Evolutionary conservation across 2,888 invertebrate genomes (phyloP).

Genomic region (Aleiodes alternator): DNA sequence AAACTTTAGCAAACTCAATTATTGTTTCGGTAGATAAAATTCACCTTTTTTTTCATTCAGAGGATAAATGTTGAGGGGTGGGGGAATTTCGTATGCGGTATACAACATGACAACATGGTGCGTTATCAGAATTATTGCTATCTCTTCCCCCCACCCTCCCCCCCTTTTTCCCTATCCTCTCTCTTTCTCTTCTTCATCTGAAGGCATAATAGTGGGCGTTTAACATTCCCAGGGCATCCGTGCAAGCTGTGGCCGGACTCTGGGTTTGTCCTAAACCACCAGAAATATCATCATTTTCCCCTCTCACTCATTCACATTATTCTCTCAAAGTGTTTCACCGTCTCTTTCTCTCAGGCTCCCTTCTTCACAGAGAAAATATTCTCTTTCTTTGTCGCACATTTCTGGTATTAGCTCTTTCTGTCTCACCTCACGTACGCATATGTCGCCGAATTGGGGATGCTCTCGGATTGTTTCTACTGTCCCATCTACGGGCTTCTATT

Average conservation of each 20-base stretch:
- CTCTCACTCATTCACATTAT: slow-evolving; percentile 31
- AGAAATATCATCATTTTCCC: slow-evolving; percentile 43
- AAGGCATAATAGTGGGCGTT: slow-evolving; percentile 72
- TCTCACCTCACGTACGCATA: slow-evolving; percentile 50
- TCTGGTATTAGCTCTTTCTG: slow-evolving; percentile 28
- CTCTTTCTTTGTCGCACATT: slow-evolving; percentile 20
- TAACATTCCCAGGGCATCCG: slow-evolving; percentile 73
- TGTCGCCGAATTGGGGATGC: slow-evolving; percentile 35
- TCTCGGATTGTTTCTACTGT: slow-evolving; percentile 25
- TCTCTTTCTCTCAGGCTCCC: slow-evolving; percentile 2
- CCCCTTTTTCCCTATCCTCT: slow-evolving; percentile 55
- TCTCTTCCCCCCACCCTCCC: not conserved
- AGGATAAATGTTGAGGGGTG: too few relatives aligned
- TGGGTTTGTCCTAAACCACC: slow-evolving; percentile 34
- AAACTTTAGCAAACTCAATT: not conserved
- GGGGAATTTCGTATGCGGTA: slow-evolving; percentile 71
- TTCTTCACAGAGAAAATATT: slow-evolving; percentile 34
- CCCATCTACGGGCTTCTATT: slow-evolving; percentile 25
- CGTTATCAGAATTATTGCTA: slow-evolving; percentile 74
- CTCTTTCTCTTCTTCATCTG: slow-evolving; percentile 55
- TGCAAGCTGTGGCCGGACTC: slow-evolving; percentile 69
- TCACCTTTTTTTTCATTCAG: too few relatives aligned
- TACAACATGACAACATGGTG: slow-evolving; percentile 74
- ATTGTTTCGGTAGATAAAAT: slow-evolving; percentile 1
- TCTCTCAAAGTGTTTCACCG: slow-evolving; percentile 18